phyloP scores from a whole-genome alignment of 2,797 vertebrate species.

The Peromyscus aztecus region DNA sequence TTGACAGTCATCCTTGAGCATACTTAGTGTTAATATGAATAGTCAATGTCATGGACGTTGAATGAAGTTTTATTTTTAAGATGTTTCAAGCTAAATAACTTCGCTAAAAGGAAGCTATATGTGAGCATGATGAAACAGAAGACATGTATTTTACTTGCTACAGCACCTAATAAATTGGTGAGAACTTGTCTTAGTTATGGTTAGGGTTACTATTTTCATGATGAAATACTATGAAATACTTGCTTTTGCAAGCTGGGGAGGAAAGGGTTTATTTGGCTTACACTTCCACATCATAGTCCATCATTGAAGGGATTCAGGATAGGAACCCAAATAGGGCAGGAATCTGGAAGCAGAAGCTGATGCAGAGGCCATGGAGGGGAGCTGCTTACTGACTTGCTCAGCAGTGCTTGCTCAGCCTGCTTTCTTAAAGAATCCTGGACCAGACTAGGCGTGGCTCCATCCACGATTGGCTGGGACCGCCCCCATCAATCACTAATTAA shows the following conservation, averaged over 20 bases:
- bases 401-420: neutral
- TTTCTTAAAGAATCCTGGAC: neutral
- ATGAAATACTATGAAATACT: too few species aligned
- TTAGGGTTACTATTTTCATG: too few species aligned
- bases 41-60: neutral
- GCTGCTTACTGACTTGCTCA: neutral
- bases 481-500: neutral
- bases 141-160: neutral
- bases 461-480: neutral
- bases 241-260: too few species aligned
- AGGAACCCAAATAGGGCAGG: neutral
- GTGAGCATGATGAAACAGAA: neutral
- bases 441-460: neutral
- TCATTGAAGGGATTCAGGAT: neutral
- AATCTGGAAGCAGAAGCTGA: neutral
- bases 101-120: neutral
- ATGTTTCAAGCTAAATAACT: slow-evolving; percentile 9
- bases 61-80: slow-evolving; percentile 46
- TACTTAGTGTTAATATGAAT: neutral
- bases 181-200: neutral
- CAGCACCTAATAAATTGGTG: neutral
- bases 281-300: neutral
- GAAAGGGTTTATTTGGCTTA: neutral
- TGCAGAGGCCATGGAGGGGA: neutral
- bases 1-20: neutral